These are phyloP conservation scores for Magallana ariakensis DNA, from an alignment of 1,140 invertebrate species.

Conservation along the genomic window DNA sequence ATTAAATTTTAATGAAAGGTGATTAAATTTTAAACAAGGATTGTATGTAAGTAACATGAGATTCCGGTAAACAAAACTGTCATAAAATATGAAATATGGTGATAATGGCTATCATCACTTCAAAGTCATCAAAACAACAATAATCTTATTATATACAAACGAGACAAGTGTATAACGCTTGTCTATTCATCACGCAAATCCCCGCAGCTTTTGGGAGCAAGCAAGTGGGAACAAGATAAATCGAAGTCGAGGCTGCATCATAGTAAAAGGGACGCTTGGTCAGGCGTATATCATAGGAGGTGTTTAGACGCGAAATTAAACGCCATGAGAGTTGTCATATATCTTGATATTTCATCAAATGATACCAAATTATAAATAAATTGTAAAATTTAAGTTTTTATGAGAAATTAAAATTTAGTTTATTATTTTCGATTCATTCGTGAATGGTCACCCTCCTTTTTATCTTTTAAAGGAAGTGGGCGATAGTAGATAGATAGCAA, in stretches of 20 bases:
- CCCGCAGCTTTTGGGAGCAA: neutral
- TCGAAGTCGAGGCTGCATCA: neutral
- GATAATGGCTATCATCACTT: slow-evolving; percentile 1
- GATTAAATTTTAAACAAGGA: slow-evolving; percentile 26
- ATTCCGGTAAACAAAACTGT: slow-evolving; percentile 33
- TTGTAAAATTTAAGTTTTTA: neutral
- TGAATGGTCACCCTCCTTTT: neutral
- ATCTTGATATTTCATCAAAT: slow-evolving; percentile 11
- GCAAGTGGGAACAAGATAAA: neutral
- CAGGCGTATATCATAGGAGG: neutral
- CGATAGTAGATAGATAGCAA: neutral
- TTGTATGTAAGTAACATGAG: slow-evolving; percentile 22
- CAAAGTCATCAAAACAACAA: slow-evolving; percentile 11
- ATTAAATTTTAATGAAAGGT: slow-evolving; percentile 20
- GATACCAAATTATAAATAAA: too few species aligned
- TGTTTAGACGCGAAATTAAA: neutral
- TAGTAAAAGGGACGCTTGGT: neutral
- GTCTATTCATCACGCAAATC: neutral
- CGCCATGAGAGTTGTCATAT: neutral
- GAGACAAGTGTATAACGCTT: neutral
- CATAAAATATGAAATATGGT: slow-evolving; percentile 29
- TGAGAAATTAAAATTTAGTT: neutral
- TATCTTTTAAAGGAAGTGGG: neutral
- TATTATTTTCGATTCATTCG: neutral
- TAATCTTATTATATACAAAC: neutral